These are phyloP conservation scores for Melanerpes formicivorus DNA, from an alignment of 2,113 vertebrate species.

Conservation along the genomic window DNA sequence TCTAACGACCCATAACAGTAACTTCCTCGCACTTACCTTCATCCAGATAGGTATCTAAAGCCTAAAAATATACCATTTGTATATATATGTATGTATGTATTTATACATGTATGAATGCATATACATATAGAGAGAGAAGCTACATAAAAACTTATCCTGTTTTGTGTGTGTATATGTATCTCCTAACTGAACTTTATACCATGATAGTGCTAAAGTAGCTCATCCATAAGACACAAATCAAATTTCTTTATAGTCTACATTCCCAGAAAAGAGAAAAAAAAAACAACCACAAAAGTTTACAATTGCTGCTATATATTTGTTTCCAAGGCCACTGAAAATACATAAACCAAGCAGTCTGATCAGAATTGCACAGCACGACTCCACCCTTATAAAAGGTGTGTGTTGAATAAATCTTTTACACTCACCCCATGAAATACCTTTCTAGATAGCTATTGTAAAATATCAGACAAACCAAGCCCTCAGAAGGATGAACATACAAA, in stretches of 20 bases:
- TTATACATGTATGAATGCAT: background rate
- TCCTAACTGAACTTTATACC: background rate
- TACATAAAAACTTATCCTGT: background rate
- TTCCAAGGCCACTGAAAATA: slow-evolving; percentile 32
- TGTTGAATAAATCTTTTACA: background rate
- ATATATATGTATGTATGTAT: background rate
- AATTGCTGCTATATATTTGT: background rate
- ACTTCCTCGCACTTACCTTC: background rate
- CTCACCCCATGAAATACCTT: background rate
- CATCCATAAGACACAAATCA: background rate
- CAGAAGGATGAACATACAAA: background rate
- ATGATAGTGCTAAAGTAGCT: background rate
- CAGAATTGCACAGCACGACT: background rate
- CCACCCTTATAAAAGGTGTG: background rate
- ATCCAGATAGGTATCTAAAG: background rate
- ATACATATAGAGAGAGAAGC: background rate
- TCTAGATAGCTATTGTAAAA: background rate
- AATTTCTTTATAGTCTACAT: background rate
- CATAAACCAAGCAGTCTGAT: background rate
- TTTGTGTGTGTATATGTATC: background rate
- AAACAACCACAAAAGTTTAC: background rate
- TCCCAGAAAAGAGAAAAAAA: background rate
- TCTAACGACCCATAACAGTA: background rate
- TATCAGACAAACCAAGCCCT: background rate
- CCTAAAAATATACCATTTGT: background rate